Conservation (phyloP, 1,140 invertebrate genomes). For the Drosophila serrata region DNA sequence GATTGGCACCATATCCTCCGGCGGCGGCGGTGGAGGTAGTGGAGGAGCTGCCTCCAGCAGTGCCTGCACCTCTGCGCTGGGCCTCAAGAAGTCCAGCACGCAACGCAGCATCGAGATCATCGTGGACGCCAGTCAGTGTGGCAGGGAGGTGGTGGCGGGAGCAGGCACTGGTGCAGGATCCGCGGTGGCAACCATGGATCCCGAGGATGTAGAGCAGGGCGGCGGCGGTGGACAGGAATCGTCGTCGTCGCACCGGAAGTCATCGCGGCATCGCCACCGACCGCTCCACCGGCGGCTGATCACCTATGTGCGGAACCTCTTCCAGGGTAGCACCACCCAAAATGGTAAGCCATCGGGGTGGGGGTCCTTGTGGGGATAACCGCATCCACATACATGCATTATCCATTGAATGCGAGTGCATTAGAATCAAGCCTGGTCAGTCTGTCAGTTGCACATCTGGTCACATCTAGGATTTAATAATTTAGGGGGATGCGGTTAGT, state of each 20-base stretch:
- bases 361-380: no score
- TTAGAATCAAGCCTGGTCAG: constrained; percentile 1
- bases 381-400: neutral
- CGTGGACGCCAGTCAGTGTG: constrained; percentile 76
- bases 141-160: constrained; percentile 49
- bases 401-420: neutral
- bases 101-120: constrained; percentile 84
- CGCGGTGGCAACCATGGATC: constrained; percentile 17
- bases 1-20: constrained; percentile 71
- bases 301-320: constrained; percentile 78
- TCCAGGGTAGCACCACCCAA: constrained; percentile 77
- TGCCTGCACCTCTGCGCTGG: constrained; percentile 23
- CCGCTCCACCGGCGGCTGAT: constrained; percentile 78
- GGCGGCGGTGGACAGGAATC: constrained; percentile 68
- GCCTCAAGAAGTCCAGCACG: constrained; percentile 62
- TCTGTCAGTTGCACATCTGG: neutral
- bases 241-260: constrained; percentile 58
- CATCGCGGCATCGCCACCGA: constrained; percentile 75
- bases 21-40: constrained; percentile 14
- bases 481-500: neutral
- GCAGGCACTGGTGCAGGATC: neutral
- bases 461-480: neutral
- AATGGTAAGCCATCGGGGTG: constrained; percentile 70
- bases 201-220: constrained; percentile 77
- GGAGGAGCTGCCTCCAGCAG: constrained; percentile 24